Base-by-base conservation (phyloP, 2,888 invertebrate species). In the Rhogogaster chlorosoma region DNA sequence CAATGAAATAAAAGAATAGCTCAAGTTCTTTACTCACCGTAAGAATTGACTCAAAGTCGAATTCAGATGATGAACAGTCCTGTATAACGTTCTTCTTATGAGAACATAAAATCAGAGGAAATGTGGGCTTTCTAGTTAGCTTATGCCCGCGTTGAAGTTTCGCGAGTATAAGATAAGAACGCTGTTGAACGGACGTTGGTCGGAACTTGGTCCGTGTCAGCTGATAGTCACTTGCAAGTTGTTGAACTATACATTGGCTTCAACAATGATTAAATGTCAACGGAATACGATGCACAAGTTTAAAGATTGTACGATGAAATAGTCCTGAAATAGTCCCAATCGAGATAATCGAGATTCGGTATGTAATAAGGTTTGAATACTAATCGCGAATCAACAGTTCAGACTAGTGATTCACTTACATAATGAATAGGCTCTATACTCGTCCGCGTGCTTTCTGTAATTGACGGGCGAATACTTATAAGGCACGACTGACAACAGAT, bases 111-210 rank as follows among this genome's bases (percentile, higher is more conserved):
- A 38, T 38, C 15, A 38, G 73, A 5, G 12, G 3, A 2, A n/a
- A n/a, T n/a, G 22, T 42, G n/a, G 10, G 42, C 22, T 73, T 42
- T 22, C 10, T 42, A 42, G 71, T 42, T 73, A 42, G 80, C 15
- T 38, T 7, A 45, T 45, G 32, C 12, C 61, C 6, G 61, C 18
- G 80, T 80, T 61, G 26, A 38, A 80, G 80, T 80, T 80, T 61
- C 32, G 22, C 38, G 36, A n/a, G 80, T 61, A 15, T 45, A 15
- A 80, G 80, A 80, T 80, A 80, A 80, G 80, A 61, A 80, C 80
- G 26, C 61, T 38, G 15, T 49, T 77, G 32, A 18, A 22, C 38
- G 80, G 61, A 80, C 61, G 80, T 36, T 80, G 22, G 36, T 61
- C 6, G 22, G 38, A 61, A 57, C 49, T 57, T 80, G 32, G 61